Conservation (phyloP, 2,888 invertebrate genomes). For the Xanthia togata region DNA sequence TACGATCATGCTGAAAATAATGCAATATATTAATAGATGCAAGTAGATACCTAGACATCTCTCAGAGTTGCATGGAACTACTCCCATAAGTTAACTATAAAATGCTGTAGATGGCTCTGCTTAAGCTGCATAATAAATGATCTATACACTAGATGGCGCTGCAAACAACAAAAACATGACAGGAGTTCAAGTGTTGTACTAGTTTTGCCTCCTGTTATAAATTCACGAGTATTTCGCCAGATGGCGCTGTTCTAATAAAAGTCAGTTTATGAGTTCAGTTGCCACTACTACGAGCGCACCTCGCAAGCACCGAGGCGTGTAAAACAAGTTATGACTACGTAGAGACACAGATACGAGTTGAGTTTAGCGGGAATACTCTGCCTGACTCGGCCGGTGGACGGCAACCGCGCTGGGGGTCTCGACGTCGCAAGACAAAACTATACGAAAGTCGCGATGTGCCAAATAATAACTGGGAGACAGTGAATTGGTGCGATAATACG, state of each 20-base stretch:
- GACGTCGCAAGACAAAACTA: constrained; percentile 71
- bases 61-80: not conserved
- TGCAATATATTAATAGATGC: not conserved
- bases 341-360: constrained; percentile 71
- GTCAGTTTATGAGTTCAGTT: constrained; percentile 87
- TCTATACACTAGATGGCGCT: constrained; percentile 61
- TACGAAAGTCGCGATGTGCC: constrained; percentile 87
- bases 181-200: no score
- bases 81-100: not conserved
- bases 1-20: not conserved
- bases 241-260: constrained; percentile 72
- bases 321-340: constrained; percentile 70
- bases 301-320: constrained; percentile 66
- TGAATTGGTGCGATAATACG: constrained; percentile 81
- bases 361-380: constrained; percentile 82
- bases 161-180: not conserved
- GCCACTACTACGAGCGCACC: constrained; percentile 74
- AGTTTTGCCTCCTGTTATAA: not conserved
- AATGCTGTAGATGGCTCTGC: constrained; percentile 31
- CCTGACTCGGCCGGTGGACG: constrained; percentile 87
- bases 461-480: constrained; percentile 83
- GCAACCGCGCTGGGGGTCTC: constrained; percentile 86
- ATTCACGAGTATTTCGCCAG: constrained; percentile 61
- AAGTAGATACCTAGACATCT: constrained; percentile 35
- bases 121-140: constrained; percentile 9